Evolutionary conservation across 2,113 vertebrate genomes (phyloP).

Genomic region (Parotia lawesii): DNA sequence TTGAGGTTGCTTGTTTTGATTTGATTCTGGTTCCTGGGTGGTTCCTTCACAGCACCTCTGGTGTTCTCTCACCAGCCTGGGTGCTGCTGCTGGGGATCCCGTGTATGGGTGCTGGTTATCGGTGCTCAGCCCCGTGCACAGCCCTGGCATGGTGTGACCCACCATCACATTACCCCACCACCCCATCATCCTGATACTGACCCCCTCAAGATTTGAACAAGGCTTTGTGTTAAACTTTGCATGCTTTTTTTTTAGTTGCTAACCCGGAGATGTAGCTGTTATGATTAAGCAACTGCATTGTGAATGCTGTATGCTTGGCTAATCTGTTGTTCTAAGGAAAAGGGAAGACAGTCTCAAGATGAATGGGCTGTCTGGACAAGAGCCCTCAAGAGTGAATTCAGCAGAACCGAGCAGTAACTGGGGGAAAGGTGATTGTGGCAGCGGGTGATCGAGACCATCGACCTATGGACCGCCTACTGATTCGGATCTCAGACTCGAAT

Average conservation of each 20-base stretch:
- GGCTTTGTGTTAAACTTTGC: background rate
- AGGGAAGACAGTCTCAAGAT: background rate
- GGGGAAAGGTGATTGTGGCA: background rate
- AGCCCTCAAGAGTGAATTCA: background rate
- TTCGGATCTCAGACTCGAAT: too few species aligned
- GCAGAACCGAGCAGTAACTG: background rate
- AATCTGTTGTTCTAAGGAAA: background rate
- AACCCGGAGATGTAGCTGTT: background rate
- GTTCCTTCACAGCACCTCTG: background rate
- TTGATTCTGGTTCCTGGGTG: background rate
- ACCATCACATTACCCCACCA: background rate
- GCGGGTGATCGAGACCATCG: background rate
- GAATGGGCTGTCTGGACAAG: background rate
- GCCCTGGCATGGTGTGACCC: background rate
- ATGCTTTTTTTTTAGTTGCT: background rate
- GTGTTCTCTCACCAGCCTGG: rapidly evolving
- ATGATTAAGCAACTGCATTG: background rate
- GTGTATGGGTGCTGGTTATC: rapidly evolving
- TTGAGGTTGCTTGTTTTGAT: background rate
- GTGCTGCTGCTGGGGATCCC: rapidly evolving
- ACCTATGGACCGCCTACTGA: background rate
- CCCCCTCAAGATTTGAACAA: background rate
- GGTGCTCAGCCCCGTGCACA: rapidly evolving
- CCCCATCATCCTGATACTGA: background rate
- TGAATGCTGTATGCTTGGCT: background rate